Evolutionary conservation across 2,113 vertebrate species (phyloP).

Genomic region (Collichthys lucidus): DNA sequence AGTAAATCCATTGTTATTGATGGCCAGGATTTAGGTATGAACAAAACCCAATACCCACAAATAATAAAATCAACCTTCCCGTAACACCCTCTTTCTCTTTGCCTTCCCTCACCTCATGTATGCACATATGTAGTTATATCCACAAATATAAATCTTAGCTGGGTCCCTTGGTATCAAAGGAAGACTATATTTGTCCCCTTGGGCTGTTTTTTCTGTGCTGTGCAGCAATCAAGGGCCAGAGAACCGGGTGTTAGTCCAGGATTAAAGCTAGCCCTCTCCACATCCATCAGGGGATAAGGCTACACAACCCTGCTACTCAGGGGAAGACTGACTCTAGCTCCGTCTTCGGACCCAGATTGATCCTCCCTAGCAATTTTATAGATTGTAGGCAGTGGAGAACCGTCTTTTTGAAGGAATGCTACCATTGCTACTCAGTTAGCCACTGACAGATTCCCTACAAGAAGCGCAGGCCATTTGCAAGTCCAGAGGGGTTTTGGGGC

Average conservation of each 20-base stretch:
- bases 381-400: conserved; percentile 68
- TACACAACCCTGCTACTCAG: conserved; percentile 62
- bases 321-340: conserved; percentile 60
- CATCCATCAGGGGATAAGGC: conserved; percentile 82
- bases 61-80: conserved; percentile 48
- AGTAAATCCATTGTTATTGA: conserved; percentile 54
- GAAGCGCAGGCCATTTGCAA: conserved; percentile 47
- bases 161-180: conserved; percentile 68
- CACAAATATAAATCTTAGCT: conserved; percentile 55
- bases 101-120: conserved; percentile 24
- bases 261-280: conserved; percentile 78
- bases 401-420: conserved; percentile 72
- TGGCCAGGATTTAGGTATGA: conserved; percentile 51
- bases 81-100: conserved; percentile 18
- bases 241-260: conserved; percentile 80
- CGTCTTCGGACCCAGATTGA: conserved; percentile 76
- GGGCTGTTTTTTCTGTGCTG: conserved; percentile 66
- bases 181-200: conserved; percentile 62
- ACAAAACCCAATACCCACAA: conserved; percentile 39
- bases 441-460: conserved; percentile 54
- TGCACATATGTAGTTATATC: conserved; percentile 44
- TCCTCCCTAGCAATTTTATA: conserved; percentile 76
- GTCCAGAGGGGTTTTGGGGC: conserved; percentile 10
- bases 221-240: conserved; percentile 79
- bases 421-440: conserved; percentile 37